These are phyloP conservation scores for Xiphophorus maculatus DNA, from an alignment of 2,113 vertebrate genomes.

Conservation along the genomic window DNA sequence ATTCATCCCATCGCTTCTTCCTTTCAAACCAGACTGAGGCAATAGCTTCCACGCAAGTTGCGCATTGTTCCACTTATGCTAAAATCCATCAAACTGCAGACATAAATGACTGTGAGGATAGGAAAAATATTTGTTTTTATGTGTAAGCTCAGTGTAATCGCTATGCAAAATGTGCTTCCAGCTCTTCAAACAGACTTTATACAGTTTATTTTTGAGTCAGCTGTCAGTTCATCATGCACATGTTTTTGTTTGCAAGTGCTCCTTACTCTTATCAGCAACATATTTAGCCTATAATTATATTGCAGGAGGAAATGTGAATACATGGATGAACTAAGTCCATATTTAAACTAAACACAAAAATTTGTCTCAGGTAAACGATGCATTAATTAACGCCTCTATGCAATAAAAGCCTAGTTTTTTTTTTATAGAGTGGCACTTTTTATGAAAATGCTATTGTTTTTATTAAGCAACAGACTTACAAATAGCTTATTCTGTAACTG, in stretches of 20 bases:
- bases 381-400: neutral
- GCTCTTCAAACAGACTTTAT: slow-evolving; percentile 18
- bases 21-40: slow-evolving; percentile 41
- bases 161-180: slow-evolving; percentile 17
- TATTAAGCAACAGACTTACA: neutral
- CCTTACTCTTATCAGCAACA: neutral
- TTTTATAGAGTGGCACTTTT: too few species aligned
- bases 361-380: neutral
- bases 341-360: neutral
- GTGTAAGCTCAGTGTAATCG: slow-evolving; percentile 10
- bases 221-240: neutral
- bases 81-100: slow-evolving; percentile 44
- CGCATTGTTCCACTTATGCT: slow-evolving; percentile 40
- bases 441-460: too few species aligned
- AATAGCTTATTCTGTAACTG: neutral
- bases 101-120: slow-evolving; percentile 16
- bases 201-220: neutral
- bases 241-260: too few species aligned
- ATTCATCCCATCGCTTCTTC: slow-evolving; percentile 52
- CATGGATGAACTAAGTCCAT: neutral
- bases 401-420: neutral
- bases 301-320: neutral
- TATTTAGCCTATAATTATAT: slow-evolving; percentile 27
- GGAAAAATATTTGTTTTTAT: slow-evolving; percentile 16
- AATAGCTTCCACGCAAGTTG: slow-evolving; percentile 39